These are phyloP conservation scores for Cephus spinipes DNA, from an alignment of 2,888 invertebrate species.

Conservation along the genomic window DNA sequence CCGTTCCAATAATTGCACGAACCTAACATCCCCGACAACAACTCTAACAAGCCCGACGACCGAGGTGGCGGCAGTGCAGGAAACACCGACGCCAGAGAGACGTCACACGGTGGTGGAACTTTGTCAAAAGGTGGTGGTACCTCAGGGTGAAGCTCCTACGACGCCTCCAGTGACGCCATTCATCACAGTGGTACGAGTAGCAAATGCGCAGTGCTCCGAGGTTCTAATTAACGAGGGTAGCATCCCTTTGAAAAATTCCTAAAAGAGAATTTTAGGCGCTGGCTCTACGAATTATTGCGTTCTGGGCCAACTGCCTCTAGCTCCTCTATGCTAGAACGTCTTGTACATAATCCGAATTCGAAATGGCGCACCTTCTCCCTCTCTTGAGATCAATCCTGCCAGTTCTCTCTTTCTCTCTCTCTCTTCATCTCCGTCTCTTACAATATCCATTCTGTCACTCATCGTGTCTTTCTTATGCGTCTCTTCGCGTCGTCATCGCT, in stretches of 20 bases:
- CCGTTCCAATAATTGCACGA: neutral
- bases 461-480: neutral
- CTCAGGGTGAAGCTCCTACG: slow-evolving; percentile 45
- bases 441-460: neutral
- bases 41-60: slow-evolving; percentile 27
- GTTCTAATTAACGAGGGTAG: slow-evolving; percentile 49
- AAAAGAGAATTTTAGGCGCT: slow-evolving; percentile 12
- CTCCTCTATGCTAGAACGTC: neutral
- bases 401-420: neutral
- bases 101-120: slow-evolving; percentile 59
- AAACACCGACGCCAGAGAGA: slow-evolving; percentile 40
- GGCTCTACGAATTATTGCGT: neutral
- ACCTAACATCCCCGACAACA: slow-evolving; percentile 6
- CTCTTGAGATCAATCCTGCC: neutral
- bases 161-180: slow-evolving; percentile 53
- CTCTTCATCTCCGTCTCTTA: neutral
- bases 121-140: slow-evolving; percentile 59
- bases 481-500: neutral
- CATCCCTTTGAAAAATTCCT: slow-evolving; percentile 39
- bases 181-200: slow-evolving; percentile 55
- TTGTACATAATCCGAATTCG: neutral
- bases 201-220: slow-evolving; percentile 47
- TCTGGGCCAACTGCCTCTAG: neutral
- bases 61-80: slow-evolving; percentile 39
- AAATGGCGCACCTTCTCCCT: neutral